Base-by-base conservation (phyloP, 2,888 invertebrate genomes). In the Mesorhabditis sp. region DNA sequence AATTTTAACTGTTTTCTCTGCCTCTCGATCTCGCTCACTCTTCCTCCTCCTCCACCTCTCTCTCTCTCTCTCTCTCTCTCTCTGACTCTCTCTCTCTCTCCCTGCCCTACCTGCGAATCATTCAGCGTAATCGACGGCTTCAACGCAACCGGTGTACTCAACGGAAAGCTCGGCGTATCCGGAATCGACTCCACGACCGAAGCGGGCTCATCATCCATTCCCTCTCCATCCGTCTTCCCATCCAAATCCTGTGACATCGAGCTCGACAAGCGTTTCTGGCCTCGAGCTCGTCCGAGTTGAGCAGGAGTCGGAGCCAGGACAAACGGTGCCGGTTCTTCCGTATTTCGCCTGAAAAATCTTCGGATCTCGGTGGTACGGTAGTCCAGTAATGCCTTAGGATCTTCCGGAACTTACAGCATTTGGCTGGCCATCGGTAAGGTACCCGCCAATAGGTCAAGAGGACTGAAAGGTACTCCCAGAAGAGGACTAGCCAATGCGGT, bases 251-350 rank as follows among this genome's bases (percentile, higher is more conserved):
- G 43, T 6, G 69, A 69, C 58, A 50, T 50, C 7, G 58, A 50
- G 58, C 10, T 50, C n/a, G 58, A 50, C 7, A 50, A n/a, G 1
- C 63, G n/a, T 15, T 58, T 71, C 66, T 72, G 65, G 69, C 78
- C 74, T 66, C 73, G 74, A 41, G 73, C 71, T 4, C 76, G 63
- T 66, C 95, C 95, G 70, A 94, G 89, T 87, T 95, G 95, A 44
- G 95, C 95, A 4, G 95, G 95, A 1, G 95, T 95, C 0, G 95
- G 95, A 63, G 93, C 94, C 77, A 95, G 89, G 69, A 93, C 91
- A 88, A 92, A 92, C 15, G 72, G n/a, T 7, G 43, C 45, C 63
- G 42, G 43, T 13, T 7, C 15, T 5, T 13, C 5, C 10, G 66
- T 50, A n/a, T 50, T 50, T 50, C 58, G 7, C 58, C 58, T 50